Evolutionary conservation across 2,113 vertebrate species (phyloP), one percentile per base, ranked within the genome.

Genomic region (Pitta sordida): DNA sequence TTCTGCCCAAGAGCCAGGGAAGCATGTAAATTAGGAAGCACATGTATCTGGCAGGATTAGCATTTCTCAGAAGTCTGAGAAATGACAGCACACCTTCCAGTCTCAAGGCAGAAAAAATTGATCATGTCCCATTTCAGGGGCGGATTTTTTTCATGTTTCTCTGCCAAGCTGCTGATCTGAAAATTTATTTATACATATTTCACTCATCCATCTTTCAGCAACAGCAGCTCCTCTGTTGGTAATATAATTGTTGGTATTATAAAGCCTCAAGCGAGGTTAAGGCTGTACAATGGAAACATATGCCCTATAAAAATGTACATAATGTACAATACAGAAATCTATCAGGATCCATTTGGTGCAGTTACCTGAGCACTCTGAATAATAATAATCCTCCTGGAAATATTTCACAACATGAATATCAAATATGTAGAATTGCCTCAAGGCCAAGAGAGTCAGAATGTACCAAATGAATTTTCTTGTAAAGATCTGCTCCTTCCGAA

Each of bases 11-110:
- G 60, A 92, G 80, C 30, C 88, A 90, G 68, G 36, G 73, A 93
- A 93, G 46, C 22, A 93, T 81, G 89, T 52, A 95, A 96, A 95
- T 90, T 59, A 92, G 60, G 80, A 77, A 90, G 71, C 76, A 74
- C 59, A 77, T 30, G n/a, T n/a, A 55, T 59, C 93, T 83, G 39
- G 27, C 76, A 86, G 76, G 34, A 90, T 90, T 95, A 93, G 79
- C 64, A 83, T 81, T 89, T 85, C 84, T 86, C 88, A 46, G 34
- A 65, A 95, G 71, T 64, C 67, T 91, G 46, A 83, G 63, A 91
- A 93, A 86, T 88, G 84, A 89, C 93, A 95, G 70, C 74, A 93
- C 29, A 82, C n/a, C 39, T 84, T 79, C 32, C 36, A 26, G 56
- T 76, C 78, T 85, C 12, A 27, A 68, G 84, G 52, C 1, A 87